Conservation (phyloP, 2,113 vertebrate genomes). For the Petroica traversi region DNA sequence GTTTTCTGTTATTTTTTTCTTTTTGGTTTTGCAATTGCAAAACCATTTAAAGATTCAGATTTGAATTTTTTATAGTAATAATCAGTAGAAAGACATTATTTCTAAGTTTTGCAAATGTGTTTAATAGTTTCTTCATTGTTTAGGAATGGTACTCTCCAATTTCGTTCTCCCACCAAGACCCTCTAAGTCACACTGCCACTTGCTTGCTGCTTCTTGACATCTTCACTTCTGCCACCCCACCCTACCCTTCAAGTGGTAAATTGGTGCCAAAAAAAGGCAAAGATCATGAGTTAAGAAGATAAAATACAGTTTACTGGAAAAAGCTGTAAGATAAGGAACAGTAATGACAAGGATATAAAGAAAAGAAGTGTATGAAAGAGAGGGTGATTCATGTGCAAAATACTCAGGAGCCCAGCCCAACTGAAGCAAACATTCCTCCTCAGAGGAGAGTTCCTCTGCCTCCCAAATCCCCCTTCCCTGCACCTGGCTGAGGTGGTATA, state of each 20-base stretch:
- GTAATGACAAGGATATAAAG: neutral
- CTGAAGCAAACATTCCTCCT: neutral
- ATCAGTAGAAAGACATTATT: neutral
- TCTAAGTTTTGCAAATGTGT: neutral
- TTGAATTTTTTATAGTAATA: neutral
- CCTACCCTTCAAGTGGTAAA: neutral
- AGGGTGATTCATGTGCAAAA: rapidly evolving
- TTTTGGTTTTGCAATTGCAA: neutral
- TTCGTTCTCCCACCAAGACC: too few relatives aligned
- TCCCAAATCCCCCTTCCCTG: neutral
- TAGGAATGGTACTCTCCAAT: neutral
- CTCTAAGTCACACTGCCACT: neutral
- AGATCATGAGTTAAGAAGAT: neutral
- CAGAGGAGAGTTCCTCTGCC: neutral
- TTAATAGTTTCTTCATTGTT: neutral
- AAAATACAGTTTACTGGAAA: neutral
- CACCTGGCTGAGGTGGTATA: too few relatives aligned
- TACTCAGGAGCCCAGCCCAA: neutral
- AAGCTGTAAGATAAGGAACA: neutral
- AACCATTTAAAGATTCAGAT: neutral
- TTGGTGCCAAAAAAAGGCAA: neutral
- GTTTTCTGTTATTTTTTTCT: neutral
- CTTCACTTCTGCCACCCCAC: neutral
- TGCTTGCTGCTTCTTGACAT: rapidly evolving
- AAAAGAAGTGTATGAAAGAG: neutral